phyloP scores from a whole-genome alignment of 2,797 vertebrate species.

The Pogonophryne albipinna region DNA sequence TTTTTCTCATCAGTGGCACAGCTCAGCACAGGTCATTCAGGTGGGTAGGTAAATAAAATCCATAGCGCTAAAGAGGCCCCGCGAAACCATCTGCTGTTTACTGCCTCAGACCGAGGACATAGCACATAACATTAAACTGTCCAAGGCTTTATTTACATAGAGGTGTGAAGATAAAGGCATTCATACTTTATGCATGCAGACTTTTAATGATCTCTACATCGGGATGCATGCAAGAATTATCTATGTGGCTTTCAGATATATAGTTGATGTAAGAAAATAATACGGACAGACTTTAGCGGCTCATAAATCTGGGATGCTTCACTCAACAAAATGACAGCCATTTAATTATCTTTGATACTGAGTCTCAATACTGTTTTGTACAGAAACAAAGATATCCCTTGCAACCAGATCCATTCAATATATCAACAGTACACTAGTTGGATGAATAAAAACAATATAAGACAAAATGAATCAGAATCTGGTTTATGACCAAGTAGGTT shows the following conservation, averaged over 20 bases:
- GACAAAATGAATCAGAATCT: constrained; percentile 12
- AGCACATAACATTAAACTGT: constrained; percentile 63
- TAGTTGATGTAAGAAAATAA: background rate
- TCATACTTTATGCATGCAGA: constrained; percentile 7
- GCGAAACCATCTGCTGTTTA: constrained; percentile 89
- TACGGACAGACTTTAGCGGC: background rate
- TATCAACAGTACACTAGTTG: constrained; percentile 6
- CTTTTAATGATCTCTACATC: constrained; percentile 27
- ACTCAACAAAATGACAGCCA: background rate
- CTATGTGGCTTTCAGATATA: background rate
- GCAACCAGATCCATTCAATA: background rate
- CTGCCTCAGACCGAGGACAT: constrained; percentile 78
- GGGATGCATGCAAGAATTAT: background rate
- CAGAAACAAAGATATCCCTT: background rate
- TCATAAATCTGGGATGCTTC: constrained; percentile 8
- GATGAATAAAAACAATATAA: constrained; percentile 23
- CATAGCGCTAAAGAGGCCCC: constrained; percentile 73
- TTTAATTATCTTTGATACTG: background rate
- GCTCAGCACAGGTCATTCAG: constrained; percentile 81
- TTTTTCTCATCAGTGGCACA: constrained; percentile 70
- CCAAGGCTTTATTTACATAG: constrained; percentile 67
- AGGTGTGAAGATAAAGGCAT: constrained; percentile 27
- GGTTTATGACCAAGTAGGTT: too few species aligned
- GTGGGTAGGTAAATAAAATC: constrained; percentile 83
- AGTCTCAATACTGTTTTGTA: background rate